Conservation (phyloP, 2,888 invertebrate species). For the Drosophila flavopinicola region DNA sequence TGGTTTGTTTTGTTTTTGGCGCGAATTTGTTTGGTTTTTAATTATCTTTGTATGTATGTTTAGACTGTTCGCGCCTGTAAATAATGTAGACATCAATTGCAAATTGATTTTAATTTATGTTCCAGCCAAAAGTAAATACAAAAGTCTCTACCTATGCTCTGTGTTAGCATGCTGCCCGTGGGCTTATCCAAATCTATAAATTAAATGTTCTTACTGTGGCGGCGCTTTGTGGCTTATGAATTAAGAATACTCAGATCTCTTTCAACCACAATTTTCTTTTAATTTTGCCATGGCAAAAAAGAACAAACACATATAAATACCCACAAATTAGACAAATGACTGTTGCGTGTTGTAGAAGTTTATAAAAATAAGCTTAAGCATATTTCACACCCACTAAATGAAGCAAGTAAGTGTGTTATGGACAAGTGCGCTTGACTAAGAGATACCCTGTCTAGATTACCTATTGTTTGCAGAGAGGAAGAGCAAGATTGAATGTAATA, state of each 20-base stretch:
- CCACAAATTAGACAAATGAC: slow-evolving; percentile 75
- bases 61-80: slow-evolving; percentile 51
- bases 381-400: slow-evolving; percentile 70
- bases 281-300: slow-evolving; percentile 13
- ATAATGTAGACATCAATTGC: slow-evolving; percentile 65
- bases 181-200: slow-evolving; percentile 26
- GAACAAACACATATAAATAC: slow-evolving; percentile 14
- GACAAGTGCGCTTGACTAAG: not conserved
- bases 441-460: slow-evolving; percentile 22
- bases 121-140: slow-evolving; percentile 6
- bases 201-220: slow-evolving; percentile 24
- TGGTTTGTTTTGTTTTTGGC: slow-evolving; percentile 49
- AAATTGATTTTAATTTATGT: slow-evolving; percentile 63
- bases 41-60: slow-evolving; percentile 36
- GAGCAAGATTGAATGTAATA: no score
- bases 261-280: slow-evolving; percentile 29
- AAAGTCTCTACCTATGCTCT: slow-evolving; percentile 20
- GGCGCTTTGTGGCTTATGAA: slow-evolving; percentile 25
- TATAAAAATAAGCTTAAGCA: slow-evolving; percentile 72
- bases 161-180: slow-evolving; percentile 2
- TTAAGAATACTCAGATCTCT: slow-evolving; percentile 34
- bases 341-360: slow-evolving; percentile 67
- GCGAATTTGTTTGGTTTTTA: slow-evolving; percentile 61
- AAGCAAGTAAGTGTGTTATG: slow-evolving; percentile 8
- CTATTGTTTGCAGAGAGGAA: no score